Conservation (phyloP, 2,113 vertebrate species). For the Chunga burmeisteri region DNA sequence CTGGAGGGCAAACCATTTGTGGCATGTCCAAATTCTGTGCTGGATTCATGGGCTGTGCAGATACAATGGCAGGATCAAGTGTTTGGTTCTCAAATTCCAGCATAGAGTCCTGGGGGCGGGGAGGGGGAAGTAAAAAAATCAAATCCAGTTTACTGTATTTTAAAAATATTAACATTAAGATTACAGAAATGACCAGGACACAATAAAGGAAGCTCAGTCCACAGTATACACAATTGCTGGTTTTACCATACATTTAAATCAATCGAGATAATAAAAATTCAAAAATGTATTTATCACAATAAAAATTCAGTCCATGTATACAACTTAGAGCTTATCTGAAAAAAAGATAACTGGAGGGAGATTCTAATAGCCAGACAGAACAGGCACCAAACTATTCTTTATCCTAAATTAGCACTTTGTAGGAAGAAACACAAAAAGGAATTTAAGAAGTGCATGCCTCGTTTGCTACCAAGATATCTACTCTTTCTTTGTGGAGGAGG, state of each 20-base stretch:
- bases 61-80: constrained; percentile 96
- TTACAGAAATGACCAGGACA: background rate
- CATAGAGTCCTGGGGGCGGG: constrained; percentile 86
- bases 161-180: fast-evolving
- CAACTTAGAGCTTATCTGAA: background rate
- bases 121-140: background rate
- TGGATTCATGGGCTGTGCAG: constrained; percentile 97
- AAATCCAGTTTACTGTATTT: background rate
- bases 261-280: background rate
- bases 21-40: constrained; percentile 86
- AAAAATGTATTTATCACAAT: background rate
- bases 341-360: background rate
- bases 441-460: background rate
- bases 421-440: background rate
- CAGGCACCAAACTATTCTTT: background rate
- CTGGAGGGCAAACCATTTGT: constrained; percentile 87
- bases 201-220: background rate
- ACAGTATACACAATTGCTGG: background rate
- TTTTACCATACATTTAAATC: background rate
- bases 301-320: background rate
- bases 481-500: background rate
- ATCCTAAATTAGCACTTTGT: background rate
- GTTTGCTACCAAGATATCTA: background rate
- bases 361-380: background rate
- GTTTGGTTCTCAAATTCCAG: constrained; percentile 96